phyloP scores from a whole-genome alignment of 2,113 vertebrate genomes.

The Sclerurus mexicanus region DNA sequence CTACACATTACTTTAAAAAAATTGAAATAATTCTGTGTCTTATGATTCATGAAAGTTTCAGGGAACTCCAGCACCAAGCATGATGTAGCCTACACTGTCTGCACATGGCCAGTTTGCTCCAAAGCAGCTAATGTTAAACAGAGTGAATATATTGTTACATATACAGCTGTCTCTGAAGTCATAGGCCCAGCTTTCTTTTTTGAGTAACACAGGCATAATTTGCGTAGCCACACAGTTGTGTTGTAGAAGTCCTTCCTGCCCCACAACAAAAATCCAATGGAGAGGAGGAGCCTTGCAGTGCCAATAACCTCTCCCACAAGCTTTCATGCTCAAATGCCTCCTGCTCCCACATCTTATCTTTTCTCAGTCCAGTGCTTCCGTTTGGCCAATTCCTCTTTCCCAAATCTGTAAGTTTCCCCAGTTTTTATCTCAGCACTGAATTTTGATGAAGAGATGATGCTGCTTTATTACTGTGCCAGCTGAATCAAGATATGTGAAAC shows the following conservation, averaged over 20 bases:
- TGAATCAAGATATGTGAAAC: neutral
- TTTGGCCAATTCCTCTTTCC: neutral
- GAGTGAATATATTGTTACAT: neutral
- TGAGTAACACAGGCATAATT: neutral
- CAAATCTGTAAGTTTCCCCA: neutral
- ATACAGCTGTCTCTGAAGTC: neutral
- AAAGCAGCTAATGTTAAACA: neutral
- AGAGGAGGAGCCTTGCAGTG: accelerated
- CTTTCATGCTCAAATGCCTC: neutral
- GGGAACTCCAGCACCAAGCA: accelerated
- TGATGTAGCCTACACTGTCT: neutral
- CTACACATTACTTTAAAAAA: neutral
- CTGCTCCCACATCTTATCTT: neutral
- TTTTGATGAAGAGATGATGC: neutral
- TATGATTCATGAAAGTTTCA: neutral
- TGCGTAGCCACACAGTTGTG: accelerated
- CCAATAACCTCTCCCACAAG: neutral
- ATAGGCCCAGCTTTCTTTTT: neutral
- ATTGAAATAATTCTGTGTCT: neutral
- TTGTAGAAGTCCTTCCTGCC: neutral
- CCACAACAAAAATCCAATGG: neutral
- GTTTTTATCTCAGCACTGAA: neutral
- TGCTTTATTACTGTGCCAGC: neutral
- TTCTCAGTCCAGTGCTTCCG: neutral
- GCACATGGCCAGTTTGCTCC: neutral